These are phyloP conservation scores for Pararge aegeria DNA, from an alignment of 1,140 invertebrate species.

Conservation along the genomic window DNA sequence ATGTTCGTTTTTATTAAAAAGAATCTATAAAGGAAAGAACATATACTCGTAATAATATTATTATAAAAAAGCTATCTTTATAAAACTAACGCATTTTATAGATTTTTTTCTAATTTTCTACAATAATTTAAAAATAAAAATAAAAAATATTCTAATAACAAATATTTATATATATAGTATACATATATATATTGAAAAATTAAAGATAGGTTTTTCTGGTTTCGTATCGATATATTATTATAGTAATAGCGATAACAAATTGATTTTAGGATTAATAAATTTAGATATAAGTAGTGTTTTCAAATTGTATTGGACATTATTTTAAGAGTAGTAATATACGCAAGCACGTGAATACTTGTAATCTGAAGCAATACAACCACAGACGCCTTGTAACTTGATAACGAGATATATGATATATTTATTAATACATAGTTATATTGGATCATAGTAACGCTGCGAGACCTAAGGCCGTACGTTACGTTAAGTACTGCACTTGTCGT, in stretches of 20 bases:
- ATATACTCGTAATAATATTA: slow-evolving; percentile 25
- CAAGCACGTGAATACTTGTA: slow-evolving; percentile 42
- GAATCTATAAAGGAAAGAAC: slow-evolving; percentile 22
- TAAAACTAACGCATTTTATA: slow-evolving; percentile 42
- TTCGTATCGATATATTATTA: slow-evolving; percentile 61
- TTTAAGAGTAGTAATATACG: slow-evolving; percentile 48
- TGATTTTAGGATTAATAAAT: slow-evolving; percentile 65
- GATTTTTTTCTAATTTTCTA: slow-evolving; percentile 47
- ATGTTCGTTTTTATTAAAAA: slow-evolving; percentile 17
- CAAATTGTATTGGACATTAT: slow-evolving; percentile 78
- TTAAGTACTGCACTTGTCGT: background rate
- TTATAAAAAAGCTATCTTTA: slow-evolving; percentile 23
- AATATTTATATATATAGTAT: slow-evolving; percentile 30
- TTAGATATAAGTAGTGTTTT: slow-evolving; percentile 80
- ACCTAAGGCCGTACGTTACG: background rate
- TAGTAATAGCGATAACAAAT: slow-evolving; percentile 75
- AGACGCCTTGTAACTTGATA: slow-evolving; percentile 54
- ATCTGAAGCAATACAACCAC: slow-evolving; percentile 63
- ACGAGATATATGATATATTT: slow-evolving; percentile 30
- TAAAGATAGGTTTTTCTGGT: slow-evolving; percentile 36
- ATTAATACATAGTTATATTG: slow-evolving; percentile 13
- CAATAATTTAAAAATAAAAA: slow-evolving; percentile 30
- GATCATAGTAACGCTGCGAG: background rate
- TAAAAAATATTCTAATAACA: background rate
- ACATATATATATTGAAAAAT: slow-evolving; percentile 68